Percentiles rank a stretch among this genome's conserved stretches.
Evolutionary conservation across 2,113 vertebrate species (phyloP).

Genomic region (Numenius arquata): DNA sequence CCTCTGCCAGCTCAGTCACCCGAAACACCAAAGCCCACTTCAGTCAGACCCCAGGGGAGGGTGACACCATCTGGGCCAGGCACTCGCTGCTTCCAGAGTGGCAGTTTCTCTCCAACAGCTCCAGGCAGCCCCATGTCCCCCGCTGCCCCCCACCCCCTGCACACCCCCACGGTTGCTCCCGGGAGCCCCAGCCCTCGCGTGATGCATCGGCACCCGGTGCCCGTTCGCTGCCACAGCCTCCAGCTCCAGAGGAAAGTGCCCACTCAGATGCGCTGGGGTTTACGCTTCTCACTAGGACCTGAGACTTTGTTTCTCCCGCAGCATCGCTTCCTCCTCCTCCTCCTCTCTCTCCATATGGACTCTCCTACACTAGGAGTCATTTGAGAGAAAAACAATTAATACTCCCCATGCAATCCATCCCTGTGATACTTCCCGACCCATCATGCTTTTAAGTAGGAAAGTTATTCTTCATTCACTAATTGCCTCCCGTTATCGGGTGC

Average conservation of each 20-base stretch:
- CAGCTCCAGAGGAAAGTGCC: not conserved
- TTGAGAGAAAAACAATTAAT: slow-evolving; percentile 24
- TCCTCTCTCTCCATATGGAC: slow-evolving; percentile 45
- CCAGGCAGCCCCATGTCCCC: not conserved
- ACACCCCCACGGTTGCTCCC: not conserved
- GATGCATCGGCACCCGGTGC: not conserved
- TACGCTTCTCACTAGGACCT: not conserved
- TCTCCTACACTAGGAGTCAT: slow-evolving; percentile 38
- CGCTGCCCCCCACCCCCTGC: not conserved
- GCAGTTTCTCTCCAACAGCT: rapidly evolving
- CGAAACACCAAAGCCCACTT: not conserved
- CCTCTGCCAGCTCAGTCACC: not conserved
- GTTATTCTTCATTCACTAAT: slow-evolving; percentile 64
- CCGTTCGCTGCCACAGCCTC: not conserved
- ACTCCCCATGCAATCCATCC: not conserved
- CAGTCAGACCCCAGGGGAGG: rapidly evolving
- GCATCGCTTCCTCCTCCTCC: slow-evolving; percentile 31
- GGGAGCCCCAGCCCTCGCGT: not conserved
- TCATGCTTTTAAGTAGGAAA: not conserved
- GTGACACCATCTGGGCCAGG: rapidly evolving
- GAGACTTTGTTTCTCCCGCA: not conserved
- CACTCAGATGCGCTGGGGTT: not conserved
- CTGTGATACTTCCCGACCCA: not conserved
- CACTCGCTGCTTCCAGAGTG: not conserved
- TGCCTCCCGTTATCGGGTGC: slow-evolving; percentile 10